Conservation (phyloP, 1,140 invertebrate genomes). For the Neotoxoptera formosana region DNA sequence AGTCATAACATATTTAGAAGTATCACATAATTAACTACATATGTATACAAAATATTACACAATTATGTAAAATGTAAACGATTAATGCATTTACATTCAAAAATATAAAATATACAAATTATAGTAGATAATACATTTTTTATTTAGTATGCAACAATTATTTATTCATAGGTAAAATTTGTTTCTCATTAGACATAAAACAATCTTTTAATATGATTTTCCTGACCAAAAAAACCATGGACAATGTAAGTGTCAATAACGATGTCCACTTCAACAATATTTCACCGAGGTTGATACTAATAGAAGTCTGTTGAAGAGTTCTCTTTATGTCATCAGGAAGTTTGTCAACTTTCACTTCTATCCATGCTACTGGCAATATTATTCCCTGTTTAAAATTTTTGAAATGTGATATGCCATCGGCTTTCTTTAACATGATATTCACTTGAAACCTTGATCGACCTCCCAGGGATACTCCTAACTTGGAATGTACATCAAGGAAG, state of each 20-base stretch:
- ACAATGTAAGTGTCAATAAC: slow-evolving; percentile 39
- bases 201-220: slow-evolving; percentile 57
- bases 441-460: slow-evolving; percentile 45
- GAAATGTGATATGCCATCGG: slow-evolving; percentile 37
- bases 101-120: not conserved
- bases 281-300: slow-evolving; percentile 30
- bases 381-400: slow-evolving; percentile 42
- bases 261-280: slow-evolving; percentile 47
- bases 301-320: slow-evolving; percentile 42
- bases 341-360: slow-evolving; percentile 52
- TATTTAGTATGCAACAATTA: not conserved
- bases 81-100: not conserved
- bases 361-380: slow-evolving; percentile 48
- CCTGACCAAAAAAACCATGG: slow-evolving; percentile 46
- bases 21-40: not conserved
- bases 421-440: slow-evolving; percentile 35
- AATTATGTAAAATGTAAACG: not conserved
- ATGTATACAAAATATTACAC: not conserved
- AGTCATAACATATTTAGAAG: not conserved
- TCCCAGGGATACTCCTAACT: slow-evolving; percentile 32
- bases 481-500: slow-evolving; percentile 59
- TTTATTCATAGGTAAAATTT: slow-evolving; percentile 46
- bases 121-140: not conserved
- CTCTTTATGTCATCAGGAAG: slow-evolving; percentile 46
- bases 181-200: slow-evolving; percentile 50